phyloP scores from a whole-genome alignment of 2,888 invertebrate genomes.

The Pollenia angustigena region DNA sequence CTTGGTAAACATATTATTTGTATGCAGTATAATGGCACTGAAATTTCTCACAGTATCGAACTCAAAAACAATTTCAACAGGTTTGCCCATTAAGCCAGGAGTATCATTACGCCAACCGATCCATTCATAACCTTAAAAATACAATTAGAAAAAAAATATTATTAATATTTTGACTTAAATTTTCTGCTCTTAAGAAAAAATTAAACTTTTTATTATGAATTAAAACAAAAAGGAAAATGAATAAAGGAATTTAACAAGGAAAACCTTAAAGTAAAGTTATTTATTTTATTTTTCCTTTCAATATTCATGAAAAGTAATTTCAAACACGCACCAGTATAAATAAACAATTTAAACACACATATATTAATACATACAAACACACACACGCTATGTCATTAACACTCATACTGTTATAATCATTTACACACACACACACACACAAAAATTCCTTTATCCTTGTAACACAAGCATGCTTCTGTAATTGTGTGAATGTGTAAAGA shows the following conservation, averaged over 20 bases:
- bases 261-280: conserved; percentile 63
- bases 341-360: conserved; percentile 12
- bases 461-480: conserved; percentile 1
- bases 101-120: conserved; percentile 92
- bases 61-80: conserved; percentile 90
- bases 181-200: conserved; percentile 1
- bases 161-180: conserved; percentile 33
- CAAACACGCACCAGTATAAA: conserved; percentile 66
- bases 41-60: conserved; percentile 92
- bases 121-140: conserved; percentile 90
- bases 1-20: conserved; percentile 91
- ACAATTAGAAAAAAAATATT: not conserved
- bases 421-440: conserved; percentile 5
- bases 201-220: conserved; percentile 29
- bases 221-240: conserved; percentile 7
- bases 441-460: conserved; percentile 65
- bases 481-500: not conserved
- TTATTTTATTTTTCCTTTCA: conserved; percentile 57
- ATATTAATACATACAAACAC: not conserved
- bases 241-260: conserved; percentile 39
- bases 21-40: conserved; percentile 89
- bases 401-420: not conserved
- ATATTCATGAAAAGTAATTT: conserved; percentile 69
- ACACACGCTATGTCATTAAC: conserved; percentile 15
- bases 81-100: conserved; percentile 86